Base-by-base conservation (phyloP, 2,888 invertebrate genomes). In the Leptinotarsa peninsularis region DNA sequence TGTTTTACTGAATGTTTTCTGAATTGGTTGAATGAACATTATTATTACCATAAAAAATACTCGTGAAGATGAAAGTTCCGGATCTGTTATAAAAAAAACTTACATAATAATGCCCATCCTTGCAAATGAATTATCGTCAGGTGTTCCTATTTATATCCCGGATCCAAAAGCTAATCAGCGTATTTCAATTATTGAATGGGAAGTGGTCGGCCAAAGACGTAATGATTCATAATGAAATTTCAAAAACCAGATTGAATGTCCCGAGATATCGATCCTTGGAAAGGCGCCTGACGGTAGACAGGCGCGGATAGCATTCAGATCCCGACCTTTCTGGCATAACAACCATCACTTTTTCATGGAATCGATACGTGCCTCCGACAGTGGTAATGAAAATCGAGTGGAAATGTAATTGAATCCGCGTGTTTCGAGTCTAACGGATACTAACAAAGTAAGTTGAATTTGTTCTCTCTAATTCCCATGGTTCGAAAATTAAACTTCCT, bases 241-340 rank as follows among this genome's bases (percentile, higher is more conserved):
- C 54, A 52, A 63, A 66, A 60, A 60, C 71, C 66, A 71, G 49
- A 67, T 49, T 52, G 67, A 71, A 74, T 69, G 66, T 67, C 71
- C 52, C 21, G 17, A 49, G 75, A 23, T 84, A 84, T 84, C 79
- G 84, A 84, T 84, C 82, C 75, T 75, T 79, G 78, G 74, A 82
- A 81, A 79, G 81, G 82, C 81, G 83, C 82, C 80, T 78, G 76
- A 67, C 63, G 1, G 10, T 5, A 43, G 63, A n/a, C 70, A 74
- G 79, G 68, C 76, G 79, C 74, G 81, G 79, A 77, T 78, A 77
- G 76, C 73, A 70, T 56, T 69, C 72, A 66, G 75, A 69, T 78
- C 79, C 81, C 82, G 81, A 82, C 83, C 81, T 79, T 63, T 67
- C 49, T 58, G 56, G 67, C 58, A 58, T 27, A 58, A 66, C 66